These are phyloP conservation scores for Pyrocephalus nanus DNA, from an alignment of 2,797 vertebrate species.

Conservation along the genomic window DNA sequence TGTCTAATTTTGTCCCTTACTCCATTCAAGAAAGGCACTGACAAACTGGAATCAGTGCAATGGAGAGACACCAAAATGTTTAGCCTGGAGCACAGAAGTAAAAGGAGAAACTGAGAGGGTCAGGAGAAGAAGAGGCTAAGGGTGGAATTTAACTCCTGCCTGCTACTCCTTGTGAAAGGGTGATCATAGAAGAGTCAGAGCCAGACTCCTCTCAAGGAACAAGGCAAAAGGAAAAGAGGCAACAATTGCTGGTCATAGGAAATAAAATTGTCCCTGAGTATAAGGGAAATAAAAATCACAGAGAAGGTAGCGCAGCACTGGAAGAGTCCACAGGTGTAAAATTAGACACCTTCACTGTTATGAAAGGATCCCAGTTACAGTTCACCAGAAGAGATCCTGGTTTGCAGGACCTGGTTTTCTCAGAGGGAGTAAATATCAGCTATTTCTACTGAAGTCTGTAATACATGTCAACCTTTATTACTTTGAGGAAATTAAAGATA, in stretches of 20 bases:
- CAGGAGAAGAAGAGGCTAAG: neutral
- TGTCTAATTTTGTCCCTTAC: neutral
- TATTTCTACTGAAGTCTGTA: neutral
- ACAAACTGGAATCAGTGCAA: neutral
- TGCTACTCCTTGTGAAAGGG: neutral
- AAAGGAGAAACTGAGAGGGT: neutral
- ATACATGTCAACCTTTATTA: neutral
- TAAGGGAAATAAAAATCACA: neutral
- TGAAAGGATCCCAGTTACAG: accelerated
- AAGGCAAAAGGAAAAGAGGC: neutral
- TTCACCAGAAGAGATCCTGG: neutral
- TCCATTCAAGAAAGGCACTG: neutral
- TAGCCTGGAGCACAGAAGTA: neutral
- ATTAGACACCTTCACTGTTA: neutral
- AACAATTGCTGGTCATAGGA: neutral
- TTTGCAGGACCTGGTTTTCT: neutral
- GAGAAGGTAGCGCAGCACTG: neutral
- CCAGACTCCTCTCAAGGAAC: neutral
- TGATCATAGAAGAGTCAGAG: neutral
- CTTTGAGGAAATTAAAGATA: constrained; percentile 2
- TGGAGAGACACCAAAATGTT: neutral
- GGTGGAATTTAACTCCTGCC: neutral
- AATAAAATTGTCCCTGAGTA: neutral
- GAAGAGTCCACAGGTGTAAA: neutral
- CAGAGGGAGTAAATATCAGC: neutral